Percentiles rank a stretch among this genome's conserved stretches.
Conservation (phyloP, 2,888 invertebrate genomes). For the Eilema sororculum region DNA sequence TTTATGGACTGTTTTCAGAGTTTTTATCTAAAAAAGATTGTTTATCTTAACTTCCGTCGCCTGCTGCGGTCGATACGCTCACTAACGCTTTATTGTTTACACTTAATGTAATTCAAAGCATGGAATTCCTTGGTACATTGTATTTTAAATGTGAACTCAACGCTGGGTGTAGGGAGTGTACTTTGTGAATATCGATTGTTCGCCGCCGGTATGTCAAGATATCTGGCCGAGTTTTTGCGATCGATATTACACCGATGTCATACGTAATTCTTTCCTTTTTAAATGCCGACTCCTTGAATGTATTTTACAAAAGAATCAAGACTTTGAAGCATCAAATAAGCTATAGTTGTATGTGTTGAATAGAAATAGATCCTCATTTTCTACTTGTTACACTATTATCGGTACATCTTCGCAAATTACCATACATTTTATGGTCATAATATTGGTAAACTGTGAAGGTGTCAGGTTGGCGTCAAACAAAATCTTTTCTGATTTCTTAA, state of each 20-base stretch:
- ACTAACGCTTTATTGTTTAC: slow-evolving; percentile 85
- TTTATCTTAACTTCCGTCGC: slow-evolving; percentile 86
- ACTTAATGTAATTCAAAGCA: slow-evolving; percentile 87
- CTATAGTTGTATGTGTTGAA: neutral
- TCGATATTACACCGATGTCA: slow-evolving; percentile 77
- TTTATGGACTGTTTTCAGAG: slow-evolving; percentile 83
- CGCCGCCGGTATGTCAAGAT: slow-evolving; percentile 72
- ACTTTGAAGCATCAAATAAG: neutral
- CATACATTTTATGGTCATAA: neutral
- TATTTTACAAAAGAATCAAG: neutral
- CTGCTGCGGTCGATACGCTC: slow-evolving; percentile 83
- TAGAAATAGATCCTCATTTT: neutral
- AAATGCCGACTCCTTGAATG: slow-evolving; percentile 48
- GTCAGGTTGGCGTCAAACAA: neutral
- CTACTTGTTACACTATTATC: too few species aligned
- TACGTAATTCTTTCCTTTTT: slow-evolving; percentile 68
- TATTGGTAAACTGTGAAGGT: too few species aligned
- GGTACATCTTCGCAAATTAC: neutral
- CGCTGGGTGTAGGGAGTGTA: slow-evolving; percentile 66
- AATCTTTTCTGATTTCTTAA: neutral
- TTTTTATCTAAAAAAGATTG: slow-evolving; percentile 86
- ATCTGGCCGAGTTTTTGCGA: slow-evolving; percentile 75
- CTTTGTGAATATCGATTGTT: slow-evolving; percentile 78
- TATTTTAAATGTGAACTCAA: slow-evolving; percentile 81
- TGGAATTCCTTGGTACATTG: slow-evolving; percentile 84